These are phyloP conservation scores for Brachyptera putata DNA, from an alignment of 2,888 invertebrate genomes.

Conservation along the genomic window DNA sequence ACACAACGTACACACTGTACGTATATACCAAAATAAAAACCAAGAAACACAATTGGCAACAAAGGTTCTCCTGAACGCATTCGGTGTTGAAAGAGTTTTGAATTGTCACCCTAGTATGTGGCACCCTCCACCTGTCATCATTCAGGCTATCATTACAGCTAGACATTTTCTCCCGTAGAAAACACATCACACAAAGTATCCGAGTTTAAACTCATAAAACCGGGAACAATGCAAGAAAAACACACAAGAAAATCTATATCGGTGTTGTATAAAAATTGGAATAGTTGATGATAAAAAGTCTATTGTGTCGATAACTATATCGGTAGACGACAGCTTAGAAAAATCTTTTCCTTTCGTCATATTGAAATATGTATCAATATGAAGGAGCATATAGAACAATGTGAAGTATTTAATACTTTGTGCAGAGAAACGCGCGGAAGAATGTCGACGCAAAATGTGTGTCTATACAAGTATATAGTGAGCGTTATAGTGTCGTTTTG, in stretches of 20 bases:
- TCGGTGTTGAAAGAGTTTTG: conserved; percentile 29
- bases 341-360: conserved; percentile 29
- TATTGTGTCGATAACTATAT: conserved; percentile 33
- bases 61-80: conserved; percentile 31
- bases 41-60: conserved; percentile 34
- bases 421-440: neutral
- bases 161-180: no score
- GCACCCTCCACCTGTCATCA: conserved; percentile 4
- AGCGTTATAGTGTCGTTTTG: no score
- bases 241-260: neutral
- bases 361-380: neutral
- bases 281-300: conserved; percentile 20
- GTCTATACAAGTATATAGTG: neutral
- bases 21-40: conserved; percentile 26
- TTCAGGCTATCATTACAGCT: no score
- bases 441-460: neutral
- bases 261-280: conserved; percentile 3
- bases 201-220: conserved; percentile 33
- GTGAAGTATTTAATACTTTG: conserved; percentile 11
- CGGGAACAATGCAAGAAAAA: conserved; percentile 27
- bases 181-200: conserved; percentile 33
- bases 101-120: conserved; percentile 30
- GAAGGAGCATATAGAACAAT: neutral
- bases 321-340: no score
- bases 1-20: no score